Base-by-base conservation (phyloP, 2,888 invertebrate genomes). In the Acleris sparsana region DNA sequence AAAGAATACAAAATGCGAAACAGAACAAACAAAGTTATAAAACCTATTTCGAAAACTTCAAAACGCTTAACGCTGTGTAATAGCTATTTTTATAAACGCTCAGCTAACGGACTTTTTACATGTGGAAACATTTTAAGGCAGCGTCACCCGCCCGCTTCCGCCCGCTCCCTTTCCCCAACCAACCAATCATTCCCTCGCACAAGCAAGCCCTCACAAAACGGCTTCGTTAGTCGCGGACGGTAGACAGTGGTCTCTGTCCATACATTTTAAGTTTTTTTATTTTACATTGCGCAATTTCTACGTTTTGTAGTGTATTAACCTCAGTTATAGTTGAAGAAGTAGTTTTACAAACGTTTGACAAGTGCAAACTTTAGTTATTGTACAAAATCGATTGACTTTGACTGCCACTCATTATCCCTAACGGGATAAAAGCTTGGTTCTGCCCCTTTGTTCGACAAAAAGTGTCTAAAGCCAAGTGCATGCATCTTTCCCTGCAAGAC, bases 401-500 rank as follows among this genome's bases (percentile, higher is more conserved):
- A 86, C 87, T 90, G 85, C 89, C 88, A 89, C 66, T 69, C 62
- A 65, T 88, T 90, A 88, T 88, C 89, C 91, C 85, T 91, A 92
- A 93, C 92, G 92, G 93, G 93, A 92, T 92, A 91, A 85, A 86
- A 86, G 90, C 89, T 87, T 87, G 86, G 87, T 89, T 89, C 82
- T 85, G 80, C 84, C 84, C 87, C 89, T 91, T 92, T 92, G 91
- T 92, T 91, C 82, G 78, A 73, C 79, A 83, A 86, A 86, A 89
- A 92, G 93, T 91, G 87, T 87, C 83, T 76, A 86, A 92, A 93
- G 91, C 91, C 88, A 92, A 92, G 93, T 93, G 93, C 92, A 93
- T 93, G 93, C 90, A 93, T 93, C 93, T 93, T 90, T 88, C 87
- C 84, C 86, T 90, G 93, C 91, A 92, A 89, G 89, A 92, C 89